A percentile compares a stretch with the other conserved stretches of the same genome.
Conservation (phyloP, 2,888 invertebrate species). For the Steinernema hermaphroditum region DNA sequence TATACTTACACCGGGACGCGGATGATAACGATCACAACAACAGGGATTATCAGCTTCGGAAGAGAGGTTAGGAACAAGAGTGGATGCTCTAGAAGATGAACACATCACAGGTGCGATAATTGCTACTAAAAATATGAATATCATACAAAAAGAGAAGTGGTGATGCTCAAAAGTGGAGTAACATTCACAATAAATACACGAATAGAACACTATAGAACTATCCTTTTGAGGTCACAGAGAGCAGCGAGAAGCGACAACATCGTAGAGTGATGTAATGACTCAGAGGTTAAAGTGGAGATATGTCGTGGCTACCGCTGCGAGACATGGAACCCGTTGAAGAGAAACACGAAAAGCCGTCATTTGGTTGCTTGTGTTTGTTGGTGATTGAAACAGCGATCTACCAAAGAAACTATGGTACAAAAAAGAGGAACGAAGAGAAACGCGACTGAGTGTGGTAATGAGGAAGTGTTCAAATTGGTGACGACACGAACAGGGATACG, state of each 20-base stretch:
- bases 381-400: no score
- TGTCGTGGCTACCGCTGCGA: background rate
- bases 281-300: no score
- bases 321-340: background rate
- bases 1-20: background rate
- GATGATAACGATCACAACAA: background rate
- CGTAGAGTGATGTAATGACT: background rate
- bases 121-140: background rate
- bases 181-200: conserved; percentile 21
- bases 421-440: background rate
- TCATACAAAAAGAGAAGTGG: background rate
- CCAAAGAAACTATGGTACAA: background rate
- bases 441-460: background rate
- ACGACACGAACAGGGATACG: no score
- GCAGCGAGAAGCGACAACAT: background rate
- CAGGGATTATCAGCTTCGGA: no score
- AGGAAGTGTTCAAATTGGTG: conserved; percentile 8
- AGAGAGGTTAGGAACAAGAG: background rate
- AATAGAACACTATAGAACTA: conserved; percentile 20
- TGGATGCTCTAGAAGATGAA: background rate
- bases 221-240: conserved; percentile 10
- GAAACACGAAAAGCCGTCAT: background rate
- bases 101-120: conserved; percentile 1
- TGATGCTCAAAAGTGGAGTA: background rate
- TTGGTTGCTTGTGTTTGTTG: no score